Evolutionary conservation across 2,888 invertebrate genomes (phyloP).

Genomic region (Mythimna vitellina): DNA sequence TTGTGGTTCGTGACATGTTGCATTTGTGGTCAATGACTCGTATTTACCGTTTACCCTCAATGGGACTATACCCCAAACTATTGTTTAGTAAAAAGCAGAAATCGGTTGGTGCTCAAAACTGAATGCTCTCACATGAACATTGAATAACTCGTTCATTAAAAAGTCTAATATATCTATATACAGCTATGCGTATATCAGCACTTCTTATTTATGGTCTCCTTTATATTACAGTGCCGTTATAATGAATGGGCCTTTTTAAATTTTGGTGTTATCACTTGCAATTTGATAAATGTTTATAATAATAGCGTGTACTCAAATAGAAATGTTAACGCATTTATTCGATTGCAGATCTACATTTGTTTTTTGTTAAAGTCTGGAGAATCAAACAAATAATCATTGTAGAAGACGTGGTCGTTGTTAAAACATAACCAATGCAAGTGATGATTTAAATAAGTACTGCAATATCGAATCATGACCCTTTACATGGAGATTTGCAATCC

Average conservation of each 20-base stretch:
- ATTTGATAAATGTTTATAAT: conserved; percentile 40
- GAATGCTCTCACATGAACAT: conserved; percentile 38
- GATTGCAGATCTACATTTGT: conserved; percentile 18
- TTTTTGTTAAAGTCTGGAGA: conserved; percentile 25
- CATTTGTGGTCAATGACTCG: conserved; percentile 82
- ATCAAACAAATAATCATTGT: conserved; percentile 8
- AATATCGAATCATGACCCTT: conserved; percentile 70
- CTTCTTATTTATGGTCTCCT: conserved; percentile 47
- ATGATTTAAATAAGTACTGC: conserved; percentile 60
- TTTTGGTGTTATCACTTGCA: conserved; percentile 23
- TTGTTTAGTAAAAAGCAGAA: conserved; percentile 68
- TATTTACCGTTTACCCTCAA: conserved; percentile 79
- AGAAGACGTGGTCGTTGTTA: conserved; percentile 3
- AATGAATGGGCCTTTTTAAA: conserved; percentile 43
- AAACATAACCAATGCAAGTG: conserved; percentile 6
- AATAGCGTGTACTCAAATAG: conserved; percentile 12
- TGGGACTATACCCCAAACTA: conserved; percentile 63
- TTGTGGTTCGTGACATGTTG: conserved; percentile 78
- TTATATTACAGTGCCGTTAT: conserved; percentile 34
- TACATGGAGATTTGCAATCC: conserved; percentile 73
- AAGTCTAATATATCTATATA: conserved; percentile 30
- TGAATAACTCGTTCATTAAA: conserved; percentile 15
- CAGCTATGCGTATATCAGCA: conserved; percentile 31
- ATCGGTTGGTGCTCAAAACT: conserved; percentile 48
- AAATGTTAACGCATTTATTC: conserved; percentile 29